These are phyloP conservation scores for Campoplex nolae DNA, from an alignment of 2,888 invertebrate genomes.

Conservation along the genomic window DNA sequence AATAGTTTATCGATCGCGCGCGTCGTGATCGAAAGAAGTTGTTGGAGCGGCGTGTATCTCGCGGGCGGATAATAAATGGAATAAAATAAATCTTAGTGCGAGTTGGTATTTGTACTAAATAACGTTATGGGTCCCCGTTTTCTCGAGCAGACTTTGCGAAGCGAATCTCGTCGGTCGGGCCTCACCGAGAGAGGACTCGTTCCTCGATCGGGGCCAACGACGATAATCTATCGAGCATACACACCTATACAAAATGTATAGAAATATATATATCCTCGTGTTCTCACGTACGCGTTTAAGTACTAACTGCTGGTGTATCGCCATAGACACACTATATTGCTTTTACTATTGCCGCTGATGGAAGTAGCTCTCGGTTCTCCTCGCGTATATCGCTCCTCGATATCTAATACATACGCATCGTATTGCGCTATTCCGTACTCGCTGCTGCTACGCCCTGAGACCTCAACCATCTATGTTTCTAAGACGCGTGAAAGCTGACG, in stretches of 20 bases:
- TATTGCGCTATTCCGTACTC: slow-evolving; percentile 46
- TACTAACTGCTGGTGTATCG: background rate
- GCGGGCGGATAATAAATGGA: background rate
- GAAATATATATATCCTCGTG: slow-evolving; percentile 10
- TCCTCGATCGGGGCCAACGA: slow-evolving; percentile 65
- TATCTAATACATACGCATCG: slow-evolving; percentile 56
- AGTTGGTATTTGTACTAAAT: slow-evolving; percentile 8
- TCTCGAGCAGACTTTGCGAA: slow-evolving; percentile 42
- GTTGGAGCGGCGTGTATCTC: background rate
- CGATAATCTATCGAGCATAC: slow-evolving; percentile 65
- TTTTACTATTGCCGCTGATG: slow-evolving; percentile 35
- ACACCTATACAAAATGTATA: background rate
- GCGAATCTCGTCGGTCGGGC: slow-evolving; percentile 37
- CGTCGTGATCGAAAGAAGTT: slow-evolving; percentile 1
- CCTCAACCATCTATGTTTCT: slow-evolving; percentile 32
- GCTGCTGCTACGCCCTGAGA: slow-evolving; percentile 28
- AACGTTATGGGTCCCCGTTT: slow-evolving; percentile 34
- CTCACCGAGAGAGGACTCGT: slow-evolving; percentile 53
- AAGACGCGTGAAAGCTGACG: slow-evolving; percentile 70
- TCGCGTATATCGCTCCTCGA: slow-evolving; percentile 21
- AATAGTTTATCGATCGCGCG: slow-evolving; percentile 31
- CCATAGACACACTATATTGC: slow-evolving; percentile 1
- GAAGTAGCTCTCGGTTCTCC: slow-evolving; percentile 44
- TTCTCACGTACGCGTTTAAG: background rate
- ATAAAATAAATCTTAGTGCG: slow-evolving; percentile 45